A percentile compares a stretch with the other conserved stretches of the same genome.
Evolutionary conservation across 2,113 vertebrate species (phyloP).

Genomic region (Hyperopisus bebe): DNA sequence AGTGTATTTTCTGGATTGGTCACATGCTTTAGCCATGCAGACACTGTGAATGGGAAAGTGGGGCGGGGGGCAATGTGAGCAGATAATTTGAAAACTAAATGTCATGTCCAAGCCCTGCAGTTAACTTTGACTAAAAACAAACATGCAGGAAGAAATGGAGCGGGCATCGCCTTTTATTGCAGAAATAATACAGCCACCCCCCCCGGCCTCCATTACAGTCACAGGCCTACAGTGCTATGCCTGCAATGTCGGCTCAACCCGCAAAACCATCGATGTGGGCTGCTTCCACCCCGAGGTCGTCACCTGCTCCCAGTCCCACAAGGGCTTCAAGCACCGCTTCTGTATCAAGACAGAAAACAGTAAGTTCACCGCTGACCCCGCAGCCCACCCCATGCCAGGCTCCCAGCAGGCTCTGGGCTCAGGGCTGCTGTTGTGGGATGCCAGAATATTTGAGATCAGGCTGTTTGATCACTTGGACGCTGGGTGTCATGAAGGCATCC

Average conservation of each 20-base stretch:
- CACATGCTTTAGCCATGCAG: background rate
- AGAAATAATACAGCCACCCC: background rate
- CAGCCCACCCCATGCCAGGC: background rate
- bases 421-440: background rate
- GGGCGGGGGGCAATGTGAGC: background rate
- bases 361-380: constrained; percentile 51
- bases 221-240: constrained; percentile 77
- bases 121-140: background rate
- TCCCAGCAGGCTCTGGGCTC: background rate
- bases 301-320: constrained; percentile 82
- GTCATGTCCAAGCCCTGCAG: background rate
- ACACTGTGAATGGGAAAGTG: background rate
- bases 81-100: background rate
- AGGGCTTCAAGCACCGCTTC: constrained; percentile 86
- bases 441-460: background rate
- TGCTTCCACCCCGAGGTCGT: constrained; percentile 80
- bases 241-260: constrained; percentile 78
- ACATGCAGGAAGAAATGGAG: background rate
- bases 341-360: constrained; percentile 89
- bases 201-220: constrained; percentile 44
- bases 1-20: background rate
- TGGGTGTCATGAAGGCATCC: background rate
- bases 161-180: background rate
- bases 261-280: constrained; percentile 74
- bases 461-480: background rate